Evolutionary conservation across 2,888 invertebrate species (phyloP).

Genomic region (Hypolimnas misippus): DNA sequence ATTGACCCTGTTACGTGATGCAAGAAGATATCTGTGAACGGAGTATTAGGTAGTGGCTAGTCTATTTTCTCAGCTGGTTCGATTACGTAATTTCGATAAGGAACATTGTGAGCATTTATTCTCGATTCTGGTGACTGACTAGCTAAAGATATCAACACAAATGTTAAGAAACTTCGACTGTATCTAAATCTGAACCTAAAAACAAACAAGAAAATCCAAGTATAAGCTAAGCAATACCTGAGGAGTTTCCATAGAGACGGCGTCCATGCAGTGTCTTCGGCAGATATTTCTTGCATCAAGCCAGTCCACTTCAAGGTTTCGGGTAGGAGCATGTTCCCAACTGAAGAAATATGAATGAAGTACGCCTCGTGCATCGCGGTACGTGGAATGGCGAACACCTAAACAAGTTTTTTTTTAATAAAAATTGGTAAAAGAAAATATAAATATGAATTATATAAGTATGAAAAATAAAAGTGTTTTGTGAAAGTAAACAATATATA

Average conservation of each 20-base stretch:
- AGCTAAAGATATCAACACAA: neutral
- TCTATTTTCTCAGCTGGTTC: constrained; percentile 1
- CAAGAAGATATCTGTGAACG: constrained; percentile 47
- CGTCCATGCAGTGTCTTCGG: constrained; percentile 96
- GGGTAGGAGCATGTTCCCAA: constrained; percentile 94
- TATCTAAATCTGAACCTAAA: too few relatives aligned
- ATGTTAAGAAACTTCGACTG: too few relatives aligned
- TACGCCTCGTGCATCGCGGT: constrained; percentile 94
- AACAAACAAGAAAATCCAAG: too few relatives aligned
- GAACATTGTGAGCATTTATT: neutral
- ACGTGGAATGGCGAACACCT: constrained; percentile 95
- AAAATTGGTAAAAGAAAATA: neutral
- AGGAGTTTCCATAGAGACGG: constrained; percentile 94
- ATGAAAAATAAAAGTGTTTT: too few relatives aligned
- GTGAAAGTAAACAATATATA: too few relatives aligned
- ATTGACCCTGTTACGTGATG: constrained; percentile 53
- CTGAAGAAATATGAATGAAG: constrained; percentile 97
- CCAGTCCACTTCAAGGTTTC: constrained; percentile 94
- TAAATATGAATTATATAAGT: neutral
- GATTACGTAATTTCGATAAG: neutral
- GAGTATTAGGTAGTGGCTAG: constrained; percentile 24
- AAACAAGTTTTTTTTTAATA: neutral
- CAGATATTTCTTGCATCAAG: constrained; percentile 95
- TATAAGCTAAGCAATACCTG: too few relatives aligned
- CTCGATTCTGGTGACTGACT: neutral